Evolutionary conservation across 2,888 invertebrate genomes (phyloP).

Genomic region (Parascotia fuliginaria): DNA sequence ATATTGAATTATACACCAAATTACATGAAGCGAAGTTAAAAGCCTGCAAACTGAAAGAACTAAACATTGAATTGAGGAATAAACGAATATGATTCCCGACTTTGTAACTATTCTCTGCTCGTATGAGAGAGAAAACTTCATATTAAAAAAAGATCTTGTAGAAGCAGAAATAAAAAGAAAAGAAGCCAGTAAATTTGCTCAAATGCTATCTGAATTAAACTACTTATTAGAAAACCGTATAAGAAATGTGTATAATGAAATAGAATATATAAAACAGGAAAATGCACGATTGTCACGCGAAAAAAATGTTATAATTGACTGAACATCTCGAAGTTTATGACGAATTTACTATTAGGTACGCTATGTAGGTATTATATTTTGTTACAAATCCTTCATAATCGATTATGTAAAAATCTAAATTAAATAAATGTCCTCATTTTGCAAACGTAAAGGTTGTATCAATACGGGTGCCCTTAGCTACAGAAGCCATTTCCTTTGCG

Average conservation of each 20-base stretch:
- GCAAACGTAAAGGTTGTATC: no score
- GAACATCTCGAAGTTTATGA: no score
- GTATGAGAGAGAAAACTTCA: conserved; percentile 50
- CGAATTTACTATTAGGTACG: no score
- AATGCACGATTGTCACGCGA: conserved; percentile 18
- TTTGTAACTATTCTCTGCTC: neutral
- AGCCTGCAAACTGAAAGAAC: conserved; percentile 42
- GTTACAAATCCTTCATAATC: no score
- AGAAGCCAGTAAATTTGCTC: conserved; percentile 63
- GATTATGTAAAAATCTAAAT: no score
- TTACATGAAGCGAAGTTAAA: conserved; percentile 55
- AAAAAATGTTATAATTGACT: no score
- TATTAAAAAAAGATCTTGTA: conserved; percentile 53
- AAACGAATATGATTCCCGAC: neutral
- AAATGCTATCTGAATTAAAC: conserved; percentile 64
- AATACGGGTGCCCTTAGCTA: no score
- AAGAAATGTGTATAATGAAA: conserved; percentile 49
- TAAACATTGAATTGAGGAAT: conserved; percentile 1
- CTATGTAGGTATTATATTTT: no score
- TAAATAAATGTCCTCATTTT: no score
- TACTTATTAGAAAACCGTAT: conserved; percentile 62
- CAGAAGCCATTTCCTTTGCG: no score
- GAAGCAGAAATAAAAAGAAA: conserved; percentile 55
- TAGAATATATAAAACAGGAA: conserved; percentile 48
- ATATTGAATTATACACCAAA: conserved; percentile 48